Conservation (phyloP, 2,888 invertebrate species). For the Chloroclysta siterata region DNA sequence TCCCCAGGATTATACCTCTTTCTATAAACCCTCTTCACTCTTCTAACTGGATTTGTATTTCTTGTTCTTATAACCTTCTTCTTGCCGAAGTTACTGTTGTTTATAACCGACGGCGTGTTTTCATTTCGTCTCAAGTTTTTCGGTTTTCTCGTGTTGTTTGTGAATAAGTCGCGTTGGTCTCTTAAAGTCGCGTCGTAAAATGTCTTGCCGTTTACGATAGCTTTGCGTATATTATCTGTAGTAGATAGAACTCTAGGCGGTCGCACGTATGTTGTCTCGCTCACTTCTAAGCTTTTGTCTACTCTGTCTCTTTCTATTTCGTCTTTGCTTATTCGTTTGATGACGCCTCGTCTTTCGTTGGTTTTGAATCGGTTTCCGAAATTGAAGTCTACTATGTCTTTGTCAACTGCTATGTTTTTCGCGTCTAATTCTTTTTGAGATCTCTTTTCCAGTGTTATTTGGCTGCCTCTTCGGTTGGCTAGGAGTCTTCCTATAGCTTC, state of each 20-base stretch:
- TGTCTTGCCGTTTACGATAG: constrained; percentile 77
- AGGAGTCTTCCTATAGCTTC: constrained; percentile 78
- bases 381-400: constrained; percentile 68
- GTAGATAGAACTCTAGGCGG: constrained; percentile 74
- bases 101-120: constrained; percentile 36
- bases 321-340: constrained; percentile 76
- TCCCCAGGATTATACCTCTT: constrained; percentile 81
- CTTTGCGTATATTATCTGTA: constrained; percentile 75
- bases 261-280: constrained; percentile 74
- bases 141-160: constrained; percentile 60
- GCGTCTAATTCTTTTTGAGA: constrained; percentile 73
- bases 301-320: constrained; percentile 70
- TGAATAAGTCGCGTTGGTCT: constrained; percentile 66
- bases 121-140: constrained; percentile 48
- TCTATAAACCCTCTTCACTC: constrained; percentile 75
- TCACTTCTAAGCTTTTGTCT: constrained; percentile 77
- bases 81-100: constrained; percentile 48
- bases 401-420: constrained; percentile 70
- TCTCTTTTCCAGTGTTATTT: constrained; percentile 70
- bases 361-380: constrained; percentile 72
- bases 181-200: constrained; percentile 78
- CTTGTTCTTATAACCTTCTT: constrained; percentile 67
- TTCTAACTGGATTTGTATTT: constrained; percentile 71
- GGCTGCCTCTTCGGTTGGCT: constrained; percentile 70
- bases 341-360: constrained; percentile 67